phyloP scores from a whole-genome alignment of 2,113 vertebrate genomes.

The Sylvicapra grimmia region DNA sequence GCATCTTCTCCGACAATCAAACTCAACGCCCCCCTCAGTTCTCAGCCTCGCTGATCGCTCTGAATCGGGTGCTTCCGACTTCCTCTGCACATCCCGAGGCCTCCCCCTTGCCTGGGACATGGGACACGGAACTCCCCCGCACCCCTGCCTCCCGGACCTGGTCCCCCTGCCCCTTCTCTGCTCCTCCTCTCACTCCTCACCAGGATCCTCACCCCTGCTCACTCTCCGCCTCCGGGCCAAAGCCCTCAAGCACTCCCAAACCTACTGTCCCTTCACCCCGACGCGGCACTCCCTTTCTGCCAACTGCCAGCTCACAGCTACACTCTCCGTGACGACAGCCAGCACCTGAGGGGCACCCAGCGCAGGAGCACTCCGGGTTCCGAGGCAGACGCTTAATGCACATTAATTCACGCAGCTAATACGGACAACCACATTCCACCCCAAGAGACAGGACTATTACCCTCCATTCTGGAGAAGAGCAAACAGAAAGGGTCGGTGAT shows the following conservation, averaged over 20 bases:
- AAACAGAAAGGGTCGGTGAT: background rate
- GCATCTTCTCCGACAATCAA: background rate
- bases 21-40: background rate
- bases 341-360: background rate
- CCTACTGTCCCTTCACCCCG: background rate
- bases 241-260: background rate
- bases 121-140: background rate
- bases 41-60: background rate
- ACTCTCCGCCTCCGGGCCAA: background rate
- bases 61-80: background rate
- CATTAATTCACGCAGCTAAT: background rate
- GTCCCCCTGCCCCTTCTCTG: background rate
- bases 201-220: background rate
- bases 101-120: background rate
- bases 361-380: background rate
- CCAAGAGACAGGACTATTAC: background rate
- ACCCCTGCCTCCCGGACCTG: background rate
- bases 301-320: background rate
- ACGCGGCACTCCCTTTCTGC: background rate
- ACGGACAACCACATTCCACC: background rate
- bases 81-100: background rate
- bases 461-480: background rate
- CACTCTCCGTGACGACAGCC: background rate
- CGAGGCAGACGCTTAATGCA: background rate
- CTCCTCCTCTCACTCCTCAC: background rate